Percentiles rank a stretch among this genome's conserved stretches.
Evolutionary conservation across 2,888 invertebrate species (phyloP).

Genomic region (Eledone cirrhosa): DNA sequence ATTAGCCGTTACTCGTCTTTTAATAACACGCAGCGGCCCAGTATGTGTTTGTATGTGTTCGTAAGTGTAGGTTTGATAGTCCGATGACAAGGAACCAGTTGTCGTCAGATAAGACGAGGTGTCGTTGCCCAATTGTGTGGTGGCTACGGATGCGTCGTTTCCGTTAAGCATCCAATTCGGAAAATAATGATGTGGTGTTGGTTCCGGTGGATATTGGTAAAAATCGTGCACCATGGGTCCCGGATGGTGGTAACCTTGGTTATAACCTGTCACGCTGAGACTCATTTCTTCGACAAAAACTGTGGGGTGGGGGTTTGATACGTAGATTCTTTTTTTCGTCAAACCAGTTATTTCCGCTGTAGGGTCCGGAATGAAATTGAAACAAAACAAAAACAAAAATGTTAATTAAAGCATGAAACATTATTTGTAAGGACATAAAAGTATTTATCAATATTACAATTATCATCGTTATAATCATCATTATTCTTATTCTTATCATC

Average conservation of each 20-base stretch:
- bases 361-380: no score
- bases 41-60: constrained; percentile 37
- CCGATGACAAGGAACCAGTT: constrained; percentile 23
- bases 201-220: constrained; percentile 48
- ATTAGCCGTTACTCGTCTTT: constrained; percentile 77
- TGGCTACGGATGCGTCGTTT: constrained; percentile 44
- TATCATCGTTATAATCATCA: no score
- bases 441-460: no score
- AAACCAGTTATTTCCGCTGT: no score
- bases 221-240: constrained; percentile 54
- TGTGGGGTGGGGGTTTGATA: neutral
- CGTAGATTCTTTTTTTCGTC: no score
- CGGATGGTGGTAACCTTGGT: constrained; percentile 54
- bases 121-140: constrained; percentile 38
- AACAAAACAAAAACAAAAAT: no score
- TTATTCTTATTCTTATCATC: no score
- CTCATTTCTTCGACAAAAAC: constrained; percentile 45
- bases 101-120: constrained; percentile 37
- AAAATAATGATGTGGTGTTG: constrained; percentile 43
- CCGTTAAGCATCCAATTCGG: constrained; percentile 55
- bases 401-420: no score
- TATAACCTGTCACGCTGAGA: constrained; percentile 56
- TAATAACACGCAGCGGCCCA: constrained; percentile 51
- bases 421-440: no score
- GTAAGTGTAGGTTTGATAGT: constrained; percentile 36